phyloP scores from a whole-genome alignment of 2,797 vertebrate species.

The Nannoperca obscura region DNA sequence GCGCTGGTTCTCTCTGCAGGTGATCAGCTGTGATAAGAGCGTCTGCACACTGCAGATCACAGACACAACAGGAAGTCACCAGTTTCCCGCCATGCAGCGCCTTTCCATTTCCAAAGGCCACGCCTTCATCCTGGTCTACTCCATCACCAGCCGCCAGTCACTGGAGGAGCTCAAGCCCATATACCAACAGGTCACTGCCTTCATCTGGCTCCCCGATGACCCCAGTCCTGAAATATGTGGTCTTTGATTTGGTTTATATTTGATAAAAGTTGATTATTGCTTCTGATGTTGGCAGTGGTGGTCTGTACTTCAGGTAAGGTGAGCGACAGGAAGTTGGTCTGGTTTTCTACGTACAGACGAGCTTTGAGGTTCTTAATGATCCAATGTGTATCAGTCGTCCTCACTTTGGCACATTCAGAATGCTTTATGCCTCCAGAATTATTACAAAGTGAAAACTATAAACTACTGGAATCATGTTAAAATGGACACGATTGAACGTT shows the following conservation, averaged over 20 bases:
- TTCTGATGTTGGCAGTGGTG: too few species aligned
- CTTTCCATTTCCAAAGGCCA: constrained; percentile 97
- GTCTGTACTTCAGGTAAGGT: too few species aligned
- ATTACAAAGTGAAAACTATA: too few species aligned
- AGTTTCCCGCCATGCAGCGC: constrained; percentile 98
- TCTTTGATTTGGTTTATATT: too few species aligned
- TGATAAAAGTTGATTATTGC: too few species aligned
- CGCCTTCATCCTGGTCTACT: constrained; percentile 96
- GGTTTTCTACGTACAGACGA: background rate
- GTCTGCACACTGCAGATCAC: constrained; percentile 97
- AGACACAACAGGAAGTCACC: constrained; percentile 96
- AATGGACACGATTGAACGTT: background rate
- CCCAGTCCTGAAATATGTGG: too few species aligned
- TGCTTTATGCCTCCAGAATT: too few species aligned
- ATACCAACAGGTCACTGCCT: constrained; percentile 87
- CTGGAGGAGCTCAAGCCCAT: constrained; percentile 96
- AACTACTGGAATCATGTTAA: too few species aligned
- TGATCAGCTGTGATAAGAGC: constrained; percentile 98
- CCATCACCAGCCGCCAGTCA: constrained; percentile 94
- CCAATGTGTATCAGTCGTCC: too few species aligned
- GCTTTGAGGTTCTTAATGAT: background rate
- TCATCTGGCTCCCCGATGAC: background rate
- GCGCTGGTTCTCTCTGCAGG: constrained; percentile 76
- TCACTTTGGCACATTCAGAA: too few species aligned
- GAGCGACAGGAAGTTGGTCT: too few species aligned